Evolutionary conservation across 2,888 invertebrate genomes (phyloP).

Genomic region (Lomographa bimaculata): DNA sequence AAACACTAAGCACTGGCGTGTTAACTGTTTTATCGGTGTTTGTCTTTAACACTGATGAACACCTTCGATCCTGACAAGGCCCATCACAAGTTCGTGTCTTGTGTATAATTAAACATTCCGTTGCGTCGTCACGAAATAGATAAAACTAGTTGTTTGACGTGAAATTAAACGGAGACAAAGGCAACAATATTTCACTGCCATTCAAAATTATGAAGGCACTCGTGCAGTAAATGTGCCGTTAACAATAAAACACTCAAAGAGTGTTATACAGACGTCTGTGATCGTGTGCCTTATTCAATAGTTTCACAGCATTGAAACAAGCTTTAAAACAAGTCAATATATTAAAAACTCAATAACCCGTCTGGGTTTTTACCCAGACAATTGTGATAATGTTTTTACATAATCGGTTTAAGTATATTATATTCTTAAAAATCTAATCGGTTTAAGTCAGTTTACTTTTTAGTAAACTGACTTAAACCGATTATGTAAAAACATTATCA

Average conservation of each 20-base stretch:
- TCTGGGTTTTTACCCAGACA: too few species aligned
- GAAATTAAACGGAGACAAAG: constrained; percentile 37
- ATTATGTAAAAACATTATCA: too few species aligned
- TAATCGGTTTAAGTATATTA: too few species aligned
- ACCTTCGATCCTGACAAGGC: constrained; percentile 23
- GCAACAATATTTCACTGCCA: constrained; percentile 41
- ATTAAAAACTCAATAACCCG: too few species aligned
- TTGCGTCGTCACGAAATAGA: constrained; percentile 50
- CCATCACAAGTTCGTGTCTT: constrained; percentile 23
- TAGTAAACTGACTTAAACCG: too few species aligned
- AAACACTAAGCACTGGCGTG: constrained; percentile 13
- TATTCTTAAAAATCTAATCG: too few species aligned
- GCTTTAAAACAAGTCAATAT: too few species aligned
- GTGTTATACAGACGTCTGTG: constrained; percentile 16
- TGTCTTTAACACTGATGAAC: too few species aligned
- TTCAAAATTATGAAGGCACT: constrained; percentile 43
- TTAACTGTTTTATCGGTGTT: constrained; percentile 12
- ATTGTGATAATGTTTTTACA: too few species aligned
- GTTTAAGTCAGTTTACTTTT: too few species aligned
- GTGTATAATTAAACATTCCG: constrained; percentile 35
- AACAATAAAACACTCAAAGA: constrained; percentile 43
- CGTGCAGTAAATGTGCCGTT: constrained; percentile 52
- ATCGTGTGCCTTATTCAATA: constrained; percentile 24
- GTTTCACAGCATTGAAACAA: too few species aligned
- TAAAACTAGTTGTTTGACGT: constrained; percentile 39